Percentiles rank a stretch among this genome's conserved stretches.
Conservation (phyloP, 2,113 vertebrate genomes). For the Pelecanus crispus region DNA sequence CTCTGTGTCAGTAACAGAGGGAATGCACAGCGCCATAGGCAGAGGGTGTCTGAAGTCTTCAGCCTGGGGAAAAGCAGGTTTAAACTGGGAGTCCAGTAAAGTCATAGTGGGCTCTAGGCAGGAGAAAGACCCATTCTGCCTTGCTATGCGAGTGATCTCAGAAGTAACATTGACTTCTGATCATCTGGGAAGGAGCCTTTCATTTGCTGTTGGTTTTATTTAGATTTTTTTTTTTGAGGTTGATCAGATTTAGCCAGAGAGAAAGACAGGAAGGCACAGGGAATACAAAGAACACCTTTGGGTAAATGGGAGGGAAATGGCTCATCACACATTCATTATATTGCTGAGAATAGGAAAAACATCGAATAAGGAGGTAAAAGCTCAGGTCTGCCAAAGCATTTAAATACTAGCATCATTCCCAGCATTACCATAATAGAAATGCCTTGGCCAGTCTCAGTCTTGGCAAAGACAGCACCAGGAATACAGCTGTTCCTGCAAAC, state of each 20-base stretch:
- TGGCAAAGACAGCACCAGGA: background rate
- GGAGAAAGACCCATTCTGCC: background rate
- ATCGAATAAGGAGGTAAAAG: background rate
- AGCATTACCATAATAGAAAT: background rate
- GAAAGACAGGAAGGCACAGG: background rate
- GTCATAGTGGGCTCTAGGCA: background rate
- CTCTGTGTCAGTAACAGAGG: background rate
- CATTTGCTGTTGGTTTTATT: background rate
- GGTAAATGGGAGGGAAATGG: background rate
- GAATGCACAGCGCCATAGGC: background rate
- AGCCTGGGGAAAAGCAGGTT: background rate
- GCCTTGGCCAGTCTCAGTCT: background rate
- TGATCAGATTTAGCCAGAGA: background rate
- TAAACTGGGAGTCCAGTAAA: background rate
- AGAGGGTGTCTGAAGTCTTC: background rate
- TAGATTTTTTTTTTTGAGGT: background rate
- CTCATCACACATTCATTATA: background rate
- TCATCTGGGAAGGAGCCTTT: background rate
- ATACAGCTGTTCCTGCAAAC: background rate
- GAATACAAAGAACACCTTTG: background rate
- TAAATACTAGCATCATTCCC: background rate
- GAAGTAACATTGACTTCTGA: background rate
- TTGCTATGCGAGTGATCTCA: background rate
- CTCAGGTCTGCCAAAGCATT: background rate
- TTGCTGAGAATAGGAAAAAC: background rate